phyloP scores from a whole-genome alignment of 2,888 invertebrate species.

The Smittia sp. region DNA sequence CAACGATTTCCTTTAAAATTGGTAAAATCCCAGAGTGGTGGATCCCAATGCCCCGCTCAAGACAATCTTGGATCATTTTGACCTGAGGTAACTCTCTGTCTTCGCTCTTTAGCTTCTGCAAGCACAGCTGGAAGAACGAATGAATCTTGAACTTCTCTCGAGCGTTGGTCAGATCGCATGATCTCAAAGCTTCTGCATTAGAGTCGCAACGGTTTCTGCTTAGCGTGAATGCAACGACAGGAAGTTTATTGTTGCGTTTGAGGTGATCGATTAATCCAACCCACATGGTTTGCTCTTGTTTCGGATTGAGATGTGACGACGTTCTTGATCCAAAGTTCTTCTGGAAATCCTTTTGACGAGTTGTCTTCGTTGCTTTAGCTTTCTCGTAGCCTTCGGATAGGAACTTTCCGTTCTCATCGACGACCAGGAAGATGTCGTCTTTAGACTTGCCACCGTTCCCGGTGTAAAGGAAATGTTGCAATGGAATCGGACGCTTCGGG shows the following conservation, averaged over 20 bases:
- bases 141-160: constrained; percentile 82
- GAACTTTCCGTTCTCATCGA: constrained; percentile 73
- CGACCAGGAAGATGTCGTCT: constrained; percentile 72
- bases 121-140: constrained; percentile 80
- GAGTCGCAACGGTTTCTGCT: constrained; percentile 65
- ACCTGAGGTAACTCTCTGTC: constrained; percentile 90
- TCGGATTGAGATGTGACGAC: constrained; percentile 53
- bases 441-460: constrained; percentile 70
- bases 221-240: constrained; percentile 91
- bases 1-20: constrained; percentile 98
- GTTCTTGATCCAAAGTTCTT: constrained; percentile 33
- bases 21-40: constrained; percentile 98
- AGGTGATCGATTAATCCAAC: constrained; percentile 79
- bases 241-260: constrained; percentile 76
- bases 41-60: constrained; percentile 88
- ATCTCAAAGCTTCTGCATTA: constrained; percentile 60
- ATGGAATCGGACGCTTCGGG: constrained; percentile 86
- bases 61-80: constrained; percentile 62
- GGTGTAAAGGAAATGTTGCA: constrained; percentile 91
- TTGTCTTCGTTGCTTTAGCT: constrained; percentile 56
- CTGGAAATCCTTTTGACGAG: constrained; percentile 37
- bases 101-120: constrained; percentile 76
- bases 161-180: constrained; percentile 76
- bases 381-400: constrained; percentile 63
- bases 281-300: constrained; percentile 81